Evolutionary conservation across 1,140 invertebrate species (phyloP), one percentile per base, ranked within the genome.

Genomic region (Drosophila miranda): DNA sequence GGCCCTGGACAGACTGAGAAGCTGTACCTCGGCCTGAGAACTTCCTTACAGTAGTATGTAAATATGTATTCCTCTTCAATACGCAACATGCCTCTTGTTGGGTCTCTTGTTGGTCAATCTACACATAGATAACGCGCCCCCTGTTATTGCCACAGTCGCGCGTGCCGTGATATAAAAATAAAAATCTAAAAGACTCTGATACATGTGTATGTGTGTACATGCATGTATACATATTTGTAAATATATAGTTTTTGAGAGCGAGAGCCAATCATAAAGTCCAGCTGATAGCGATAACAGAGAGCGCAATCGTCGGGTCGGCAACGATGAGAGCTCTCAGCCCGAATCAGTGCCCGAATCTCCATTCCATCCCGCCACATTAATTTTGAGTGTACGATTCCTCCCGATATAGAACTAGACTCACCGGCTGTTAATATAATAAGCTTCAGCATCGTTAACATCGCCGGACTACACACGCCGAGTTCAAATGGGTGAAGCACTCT

Each of bases 101-200:
- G 64, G 30, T 28, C 49, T 43, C 13, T 19, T 23, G 41, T 28
- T 28, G 19, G 21, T 26, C 34, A 4, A 38, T n/a, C n/a, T n/a
- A 38, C 34, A 38, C 13, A 13, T 13, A 41, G 57, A 54, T 72
- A 72, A 72, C 44, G 14, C 50, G 26, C 6, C 9, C 28, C 11
- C 46, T 62, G 23, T 71, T 72, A 49, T 73, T 52, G 38, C 52
- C 52, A 28, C n/a, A n/a, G n/a, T n/a, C n/a, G n/a, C n/a, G n/a
- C n/a, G n/a, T n/a, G n/a, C 52, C 52, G 21, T 30, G 52, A 64
- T 57, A 74, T 74, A 74, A 46, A 73, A 74, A 74, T 74, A 74
- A 64, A 74, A 74, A 74, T 74, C 69, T 57, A 13, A 52, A 74
- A 74, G 48, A 46, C 52, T 46, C 28, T 44, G 14, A 48, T 60